phyloP scores from a whole-genome alignment of 2,888 invertebrate species.

The Amblyjoppa fuscipennis region DNA sequence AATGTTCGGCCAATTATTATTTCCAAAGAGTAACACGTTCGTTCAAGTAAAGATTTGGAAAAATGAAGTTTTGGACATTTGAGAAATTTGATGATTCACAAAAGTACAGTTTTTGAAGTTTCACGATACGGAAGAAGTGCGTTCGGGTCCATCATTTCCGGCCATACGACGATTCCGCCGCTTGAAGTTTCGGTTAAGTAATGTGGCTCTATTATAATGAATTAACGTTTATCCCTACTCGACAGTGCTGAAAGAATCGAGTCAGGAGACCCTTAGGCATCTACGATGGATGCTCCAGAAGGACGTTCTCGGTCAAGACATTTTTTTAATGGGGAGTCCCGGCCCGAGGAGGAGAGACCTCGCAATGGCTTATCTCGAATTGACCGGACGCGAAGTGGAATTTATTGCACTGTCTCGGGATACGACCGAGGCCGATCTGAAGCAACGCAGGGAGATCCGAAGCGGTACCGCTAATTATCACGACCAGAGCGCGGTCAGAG shows the following conservation, averaged over 20 bases:
- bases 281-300: conserved; percentile 99
- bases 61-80: background rate
- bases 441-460: conserved; percentile 97
- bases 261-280: conserved; percentile 92
- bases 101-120: too few relatives aligned
- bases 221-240: conserved; percentile 16
- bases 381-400: conserved; percentile 96
- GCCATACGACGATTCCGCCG: too few relatives aligned
- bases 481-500: conserved; percentile 98
- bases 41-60: background rate
- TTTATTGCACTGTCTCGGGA: conserved; percentile 97
- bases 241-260: conserved; percentile 87
- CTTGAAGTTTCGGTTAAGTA: too few relatives aligned
- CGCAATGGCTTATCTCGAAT: conserved; percentile 95
- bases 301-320: conserved; percentile 96
- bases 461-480: conserved; percentile 95
- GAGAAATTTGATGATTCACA: too few relatives aligned
- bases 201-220: background rate
- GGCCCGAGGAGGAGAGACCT: conserved; percentile 93
- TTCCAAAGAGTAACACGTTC: too few relatives aligned
- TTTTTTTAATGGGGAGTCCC: conserved; percentile 97
- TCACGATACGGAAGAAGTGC: too few relatives aligned
- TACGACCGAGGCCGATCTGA: conserved; percentile 98
- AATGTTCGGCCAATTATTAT: too few relatives aligned
- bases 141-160: too few relatives aligned